A percentile compares a stretch with the other conserved stretches of the same genome.
phyloP scores from a whole-genome alignment of 2,113 vertebrate species.

The Tursiops truncatus region DNA sequence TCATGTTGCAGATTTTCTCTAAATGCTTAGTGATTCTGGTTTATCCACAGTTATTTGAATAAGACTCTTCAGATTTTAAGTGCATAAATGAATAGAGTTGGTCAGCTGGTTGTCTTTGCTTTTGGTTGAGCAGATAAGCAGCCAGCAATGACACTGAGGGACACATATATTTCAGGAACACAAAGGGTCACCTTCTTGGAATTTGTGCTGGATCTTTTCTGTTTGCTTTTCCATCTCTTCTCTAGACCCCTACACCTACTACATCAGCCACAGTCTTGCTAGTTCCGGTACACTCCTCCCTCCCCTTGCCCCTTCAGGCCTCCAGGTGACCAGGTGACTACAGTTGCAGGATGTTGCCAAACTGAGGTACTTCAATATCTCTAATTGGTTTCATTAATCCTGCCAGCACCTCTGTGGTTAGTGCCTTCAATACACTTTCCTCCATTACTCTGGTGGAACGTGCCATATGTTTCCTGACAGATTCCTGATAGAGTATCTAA shows the following conservation, averaged over 20 bases:
- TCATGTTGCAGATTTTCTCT: neutral
- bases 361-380: neutral
- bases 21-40: neutral
- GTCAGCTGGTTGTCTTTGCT: neutral
- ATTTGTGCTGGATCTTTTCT: neutral
- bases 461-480: neutral
- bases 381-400: too few relatives aligned
- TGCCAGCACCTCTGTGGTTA: neutral
- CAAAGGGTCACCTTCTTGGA: rapidly evolving
- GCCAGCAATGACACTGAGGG: neutral
- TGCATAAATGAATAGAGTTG: neutral
- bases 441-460: neutral
- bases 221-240: neutral
- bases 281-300: rapidly evolving
- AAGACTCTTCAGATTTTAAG: neutral
- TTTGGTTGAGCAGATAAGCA: neutral
- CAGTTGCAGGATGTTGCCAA: neutral
- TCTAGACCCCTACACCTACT: neutral
- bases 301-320: neutral
- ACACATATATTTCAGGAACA: neutral
- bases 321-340: neutral
- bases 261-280: neutral
- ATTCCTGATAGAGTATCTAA: rapidly evolving
- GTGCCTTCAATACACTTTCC: neutral
- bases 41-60: neutral